phyloP scores from a whole-genome alignment of 2,113 vertebrate species.

The Lophura nycthemera region DNA sequence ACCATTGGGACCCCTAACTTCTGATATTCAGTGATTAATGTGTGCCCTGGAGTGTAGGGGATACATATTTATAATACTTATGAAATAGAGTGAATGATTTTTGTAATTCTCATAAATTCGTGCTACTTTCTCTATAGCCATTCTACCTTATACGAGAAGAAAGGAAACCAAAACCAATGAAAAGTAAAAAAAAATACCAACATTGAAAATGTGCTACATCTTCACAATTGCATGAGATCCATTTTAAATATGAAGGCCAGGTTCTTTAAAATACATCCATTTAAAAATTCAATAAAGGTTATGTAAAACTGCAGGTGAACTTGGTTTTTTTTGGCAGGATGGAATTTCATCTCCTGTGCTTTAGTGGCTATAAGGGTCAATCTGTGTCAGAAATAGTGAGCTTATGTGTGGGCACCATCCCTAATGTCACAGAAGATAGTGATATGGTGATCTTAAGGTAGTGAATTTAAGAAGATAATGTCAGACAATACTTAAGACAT shows the following conservation, averaged over 20 bases:
- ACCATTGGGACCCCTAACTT: neutral
- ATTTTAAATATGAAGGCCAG: neutral
- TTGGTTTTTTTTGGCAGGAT: neutral
- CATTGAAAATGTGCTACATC: neutral
- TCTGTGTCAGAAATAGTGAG: neutral
- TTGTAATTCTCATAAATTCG: neutral
- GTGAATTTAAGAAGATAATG: neutral
- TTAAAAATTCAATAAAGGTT: neutral
- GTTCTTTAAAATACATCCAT: neutral
- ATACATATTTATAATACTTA: neutral
- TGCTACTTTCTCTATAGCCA: neutral
- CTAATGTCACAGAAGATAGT: fast-evolving
- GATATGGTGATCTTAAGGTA: neutral
- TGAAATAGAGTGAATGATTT: neutral
- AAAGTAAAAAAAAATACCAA: neutral
- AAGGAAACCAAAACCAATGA: neutral
- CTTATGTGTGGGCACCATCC: neutral
- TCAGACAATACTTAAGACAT: fast-evolving
- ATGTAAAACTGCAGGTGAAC: neutral
- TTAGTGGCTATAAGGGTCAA: neutral
- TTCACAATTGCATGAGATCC: neutral
- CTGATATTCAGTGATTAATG: neutral
- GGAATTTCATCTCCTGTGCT: neutral
- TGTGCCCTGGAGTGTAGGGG: neutral
- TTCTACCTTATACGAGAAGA: neutral